Conservation (phyloP, 2,797 vertebrate genomes). For the Anas capensis region DNA sequence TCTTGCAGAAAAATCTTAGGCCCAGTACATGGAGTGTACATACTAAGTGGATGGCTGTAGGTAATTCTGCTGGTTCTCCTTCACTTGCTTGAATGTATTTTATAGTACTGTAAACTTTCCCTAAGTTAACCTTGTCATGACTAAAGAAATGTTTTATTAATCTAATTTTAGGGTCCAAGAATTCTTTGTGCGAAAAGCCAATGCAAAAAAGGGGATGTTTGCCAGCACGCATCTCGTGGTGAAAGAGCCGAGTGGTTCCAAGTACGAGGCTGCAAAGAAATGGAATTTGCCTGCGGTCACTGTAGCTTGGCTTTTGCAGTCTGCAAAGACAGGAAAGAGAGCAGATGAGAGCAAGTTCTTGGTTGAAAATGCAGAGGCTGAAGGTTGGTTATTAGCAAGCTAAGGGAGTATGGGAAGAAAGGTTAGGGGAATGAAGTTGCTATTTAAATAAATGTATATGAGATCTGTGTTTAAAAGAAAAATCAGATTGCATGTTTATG, state of each 20-base stretch:
- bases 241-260: conserved; percentile 89
- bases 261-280: conserved; percentile 95
- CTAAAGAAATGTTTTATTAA: not conserved
- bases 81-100: not conserved
- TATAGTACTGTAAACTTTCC: not conserved
- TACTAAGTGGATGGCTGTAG: not conserved
- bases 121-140: not conserved
- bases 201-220: conserved; percentile 91
- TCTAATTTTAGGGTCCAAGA: conserved; percentile 90
- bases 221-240: conserved; percentile 94
- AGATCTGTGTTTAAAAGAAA: not conserved
- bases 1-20: not conserved
- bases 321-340: conserved; percentile 85
- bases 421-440: not conserved
- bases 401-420: not conserved
- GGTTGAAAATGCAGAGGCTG: conserved; percentile 82
- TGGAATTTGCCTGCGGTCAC: conserved; percentile 93
- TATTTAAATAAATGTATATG: not conserved
- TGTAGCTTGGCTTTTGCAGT: conserved; percentile 90
- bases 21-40: too few species aligned
- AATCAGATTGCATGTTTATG: not conserved
- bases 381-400: conserved; percentile 80
- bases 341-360: conserved; percentile 87
- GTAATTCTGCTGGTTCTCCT: not conserved
- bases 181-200: conserved; percentile 93